Evolutionary conservation across 2,113 vertebrate species (phyloP), one percentile per base, ranked within the genome.

Genomic region (Thalassoma bifasciatum): DNA sequence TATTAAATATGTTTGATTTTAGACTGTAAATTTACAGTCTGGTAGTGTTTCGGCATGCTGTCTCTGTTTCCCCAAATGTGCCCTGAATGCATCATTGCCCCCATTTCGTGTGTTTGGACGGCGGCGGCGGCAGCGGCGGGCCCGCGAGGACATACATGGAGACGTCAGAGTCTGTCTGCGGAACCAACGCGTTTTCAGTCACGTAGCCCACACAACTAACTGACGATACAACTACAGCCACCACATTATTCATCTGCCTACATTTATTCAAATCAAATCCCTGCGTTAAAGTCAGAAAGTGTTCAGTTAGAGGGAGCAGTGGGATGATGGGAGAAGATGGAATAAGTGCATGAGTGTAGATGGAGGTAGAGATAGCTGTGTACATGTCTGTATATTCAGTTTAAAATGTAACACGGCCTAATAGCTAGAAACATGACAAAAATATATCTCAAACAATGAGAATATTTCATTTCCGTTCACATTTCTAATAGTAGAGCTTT

Each of bases 51-150:
- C 13, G n/a, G n/a, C n/a, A n/a, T n/a, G n/a, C 2, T 1, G 17
- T 50, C 21, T 1, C 1, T n/a, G 74, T 62, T 73, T 58, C 72
- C 82, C 58, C 58, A 13, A 30, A 51, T 5, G 13, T 37, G 2
- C 26, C 58, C 1, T 83, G 67, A 90, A 88, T 59, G 78, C 86
- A 79, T 4, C 85, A 49, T 72, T 82, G 67, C 50, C 77, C 83
- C 72, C 73, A 76, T 81, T 82, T 83, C 75, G 66, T 59, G 63
- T 60, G 60, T 62, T 1, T 49, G 66, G 57, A 36, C 34, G 1
- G 30, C 46, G 34, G 80, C n/a, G 77, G 71, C 72, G 52, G 70
- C n/a, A 58, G 58, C 50, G 51, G 70, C n/a, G n/a, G n/a, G n/a
- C n/a, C n/a, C n/a, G n/a, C n/a, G n/a, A n/a, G n/a, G n/a, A n/a